phyloP scores from a whole-genome alignment of 2,113 vertebrate genomes.

The Cyphomyrus discorhynchus region DNA sequence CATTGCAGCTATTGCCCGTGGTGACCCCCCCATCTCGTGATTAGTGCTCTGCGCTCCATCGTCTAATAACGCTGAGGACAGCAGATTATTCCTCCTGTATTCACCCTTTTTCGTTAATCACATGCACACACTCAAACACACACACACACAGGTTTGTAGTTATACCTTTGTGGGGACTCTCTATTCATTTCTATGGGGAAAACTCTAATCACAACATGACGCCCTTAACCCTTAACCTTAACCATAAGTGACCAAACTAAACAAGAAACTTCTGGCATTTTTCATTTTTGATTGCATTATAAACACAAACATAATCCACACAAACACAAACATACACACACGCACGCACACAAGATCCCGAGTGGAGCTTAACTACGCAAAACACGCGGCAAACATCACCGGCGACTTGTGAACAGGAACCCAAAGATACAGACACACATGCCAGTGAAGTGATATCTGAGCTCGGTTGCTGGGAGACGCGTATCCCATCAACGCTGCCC shows the following conservation, averaged over 20 bases:
- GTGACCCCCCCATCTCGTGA: not conserved
- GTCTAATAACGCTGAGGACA: not conserved
- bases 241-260: no score
- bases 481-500: not conserved
- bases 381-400: not conserved
- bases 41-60: not conserved
- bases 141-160: not conserved
- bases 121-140: not conserved
- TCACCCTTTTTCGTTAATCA: not conserved
- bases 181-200: no score
- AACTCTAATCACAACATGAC: no score
- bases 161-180: no score
- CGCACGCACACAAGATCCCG: not conserved
- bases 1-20: not conserved
- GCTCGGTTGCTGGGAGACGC: not conserved
- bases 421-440: not conserved
- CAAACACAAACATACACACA: not conserved
- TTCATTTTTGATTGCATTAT: not conserved
- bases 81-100: not conserved
- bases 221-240: no score
- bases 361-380: not conserved
- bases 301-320: not conserved
- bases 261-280: no score
- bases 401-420: not conserved
- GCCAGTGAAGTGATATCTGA: not conserved